These are phyloP conservation scores for Brachyalestes nurse DNA, from an alignment of 2,797 vertebrate genomes.

Conservation along the genomic window DNA sequence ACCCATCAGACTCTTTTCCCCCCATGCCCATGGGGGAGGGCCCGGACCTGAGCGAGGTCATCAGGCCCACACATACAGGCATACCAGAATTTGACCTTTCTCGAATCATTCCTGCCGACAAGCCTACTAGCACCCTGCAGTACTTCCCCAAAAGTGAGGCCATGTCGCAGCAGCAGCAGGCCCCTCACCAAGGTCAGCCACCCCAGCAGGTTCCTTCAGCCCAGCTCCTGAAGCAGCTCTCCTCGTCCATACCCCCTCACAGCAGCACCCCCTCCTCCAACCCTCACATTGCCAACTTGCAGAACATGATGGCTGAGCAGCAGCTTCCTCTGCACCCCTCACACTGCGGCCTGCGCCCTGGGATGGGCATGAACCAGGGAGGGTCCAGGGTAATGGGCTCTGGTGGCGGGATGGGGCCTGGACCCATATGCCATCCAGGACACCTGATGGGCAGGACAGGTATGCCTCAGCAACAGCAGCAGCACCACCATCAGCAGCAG, in stretches of 20 bases:
- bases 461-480: slow-evolving; percentile 84
- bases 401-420: slow-evolving; percentile 65
- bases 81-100: slow-evolving; percentile 98
- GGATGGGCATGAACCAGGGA: slow-evolving; percentile 76
- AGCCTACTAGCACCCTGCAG: slow-evolving; percentile 97
- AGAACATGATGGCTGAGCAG: slow-evolving; percentile 98
- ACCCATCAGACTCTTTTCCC: slow-evolving; percentile 79
- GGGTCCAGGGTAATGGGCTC: slow-evolving; percentile 70
- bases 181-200: slow-evolving; percentile 75
- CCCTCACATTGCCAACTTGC: slow-evolving; percentile 89
- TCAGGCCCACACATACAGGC: slow-evolving; percentile 90
- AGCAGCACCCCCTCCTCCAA: slow-evolving; percentile 81
- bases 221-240: slow-evolving; percentile 93
- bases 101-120: slow-evolving; percentile 97
- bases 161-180: slow-evolving; percentile 74
- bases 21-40: slow-evolving; percentile 85
- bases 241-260: slow-evolving; percentile 80
- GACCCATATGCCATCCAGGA: slow-evolving; percentile 89
- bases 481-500: slow-evolving; percentile 73
- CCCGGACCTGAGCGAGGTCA: slow-evolving; percentile 94
- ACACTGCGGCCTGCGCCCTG: slow-evolving; percentile 81
- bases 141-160: slow-evolving; percentile 93
- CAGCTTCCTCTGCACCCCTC: slow-evolving; percentile 79
- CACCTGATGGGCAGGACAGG: slow-evolving; percentile 96
- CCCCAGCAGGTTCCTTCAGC: slow-evolving; percentile 77